Base-by-base conservation (phyloP, 1,140 invertebrate genomes). In the Ceratosolen solmsi region DNA sequence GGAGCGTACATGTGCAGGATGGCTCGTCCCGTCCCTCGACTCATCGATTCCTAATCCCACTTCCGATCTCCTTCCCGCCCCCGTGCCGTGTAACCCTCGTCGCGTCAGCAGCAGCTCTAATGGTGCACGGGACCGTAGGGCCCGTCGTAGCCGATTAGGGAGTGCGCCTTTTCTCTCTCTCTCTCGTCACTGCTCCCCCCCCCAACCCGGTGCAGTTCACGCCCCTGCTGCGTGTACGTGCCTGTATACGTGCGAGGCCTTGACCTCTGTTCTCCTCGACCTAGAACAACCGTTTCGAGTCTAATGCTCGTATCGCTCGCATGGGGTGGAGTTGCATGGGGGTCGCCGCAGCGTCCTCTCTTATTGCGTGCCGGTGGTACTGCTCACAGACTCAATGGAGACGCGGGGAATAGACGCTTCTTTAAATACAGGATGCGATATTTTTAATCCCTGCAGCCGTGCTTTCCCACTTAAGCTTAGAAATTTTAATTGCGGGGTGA, bases 241-340 rank as follows among this genome's bases (percentile, higher is more conserved):
- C 51, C 51, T 22, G 56, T 36, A n/a, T n/a, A 65, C 27, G 60
- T 54, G 84, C 77, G 84, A 89, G 87, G 83, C 90, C 90, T 91
- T 91, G 89, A 91, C 90, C 90, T 91, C 87, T 82, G 87, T 75
- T 79, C 84, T 86, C 85, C 84, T 87, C 86, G 89, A 89, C 87
- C 89, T 89, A 91, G 86, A 91, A 89, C 86, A 85, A 87, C 84
- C 86, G 87, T 85, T 86, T 84, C 83, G 82, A 85, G 87, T 86
- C 85, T 82, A 77, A 78, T 77, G 20, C 63, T 9, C 17, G 22
- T n/a, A 38, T 68, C 72, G 20, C 63, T 9, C 17, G 22, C 33
- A 38, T 68, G 80, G 84, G 72, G 80, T 84, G 36, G 38, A n/a
- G 73, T 36, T 46, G 51, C 25, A 60, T 17, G 68, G 79, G 78